Percentiles rank a stretch among this genome's conserved stretches.
These are phyloP conservation scores for Oconnorella tubifera DNA, from an alignment of 2,888 invertebrate species.

Conservation along the genomic window DNA sequence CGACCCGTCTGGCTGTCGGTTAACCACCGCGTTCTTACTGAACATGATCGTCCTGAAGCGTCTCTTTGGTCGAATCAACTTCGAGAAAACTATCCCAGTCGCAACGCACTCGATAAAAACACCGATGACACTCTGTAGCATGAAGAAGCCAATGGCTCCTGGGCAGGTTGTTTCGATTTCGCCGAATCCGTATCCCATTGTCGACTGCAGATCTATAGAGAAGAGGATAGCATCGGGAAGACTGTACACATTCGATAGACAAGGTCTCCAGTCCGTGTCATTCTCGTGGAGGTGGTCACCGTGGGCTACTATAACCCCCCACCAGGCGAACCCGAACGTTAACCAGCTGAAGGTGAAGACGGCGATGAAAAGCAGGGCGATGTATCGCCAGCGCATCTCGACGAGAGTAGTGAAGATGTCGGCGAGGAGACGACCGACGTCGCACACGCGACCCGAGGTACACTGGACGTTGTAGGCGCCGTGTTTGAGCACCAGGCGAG, in stretches of 20 bases:
- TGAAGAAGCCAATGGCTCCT: constrained; percentile 76
- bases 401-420: constrained; percentile 61
- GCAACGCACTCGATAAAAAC: constrained; percentile 68
- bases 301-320: constrained; percentile 87
- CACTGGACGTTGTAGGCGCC: too few relatives aligned
- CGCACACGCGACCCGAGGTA: too few relatives aligned
- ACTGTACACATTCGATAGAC: too few relatives aligned
- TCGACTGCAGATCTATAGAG: constrained; percentile 38
- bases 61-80: constrained; percentile 82
- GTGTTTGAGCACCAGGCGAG: too few relatives aligned
- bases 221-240: constrained; percentile 29
- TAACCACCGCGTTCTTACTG: constrained; percentile 70
- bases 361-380: constrained; percentile 57
- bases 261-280: too few relatives aligned
- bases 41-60: constrained; percentile 89
- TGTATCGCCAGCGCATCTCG: constrained; percentile 60
- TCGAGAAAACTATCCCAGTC: constrained; percentile 82
- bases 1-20: constrained; percentile 63
- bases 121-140: constrained; percentile 86
- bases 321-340: constrained; percentile 88
- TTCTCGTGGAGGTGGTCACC: too few relatives aligned
- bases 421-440: too few relatives aligned
- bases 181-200: constrained; percentile 37
- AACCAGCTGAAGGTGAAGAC: constrained; percentile 79
- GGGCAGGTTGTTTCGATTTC: constrained; percentile 30